Base-by-base conservation (phyloP, 2,113 vertebrate genomes). In the Lophotis ruficrista region DNA sequence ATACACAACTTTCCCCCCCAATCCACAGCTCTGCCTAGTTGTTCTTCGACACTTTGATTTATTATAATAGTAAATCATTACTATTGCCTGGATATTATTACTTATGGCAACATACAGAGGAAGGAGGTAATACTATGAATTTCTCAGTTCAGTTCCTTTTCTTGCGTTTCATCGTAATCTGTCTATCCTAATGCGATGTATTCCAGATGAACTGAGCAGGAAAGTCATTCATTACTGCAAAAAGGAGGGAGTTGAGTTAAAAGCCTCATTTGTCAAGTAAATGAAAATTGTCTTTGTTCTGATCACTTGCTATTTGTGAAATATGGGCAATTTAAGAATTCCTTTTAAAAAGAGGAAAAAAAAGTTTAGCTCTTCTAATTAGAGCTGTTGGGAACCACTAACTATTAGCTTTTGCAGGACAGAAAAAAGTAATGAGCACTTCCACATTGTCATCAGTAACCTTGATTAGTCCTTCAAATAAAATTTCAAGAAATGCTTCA, bases 201-300 rank as follows among this genome's bases (percentile, higher is more conserved):
- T 90, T 87, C 50, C 75, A 84, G 68, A 66, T 48, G 76, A 96
- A 80, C 68, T 48, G 76, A 91, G 54, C 35, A 41, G 57, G 51
- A 85, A 96, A 80, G n/a, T 45, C 22, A 73, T 94, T 66, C 37
- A 41, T 96, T 82, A 90, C 45, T 57, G 21, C 41, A 58, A 64
- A 93, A 92, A 86, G 64, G 56, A 58, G 51, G 83, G 93, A 89
- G 71, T 76, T 76, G 45, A 58, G 41, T 85, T 90, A 81, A 91
- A 92, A 93, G 51, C 83, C 54, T 91, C 61, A 89, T 95, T 96
- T 94, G 78, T 97, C 90, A 91, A 93, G 48, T 70, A 83, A 85
- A 91, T 50, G 89, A 94, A 96, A 94, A 91, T 88, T 84, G 77
- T 94, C 94, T 95, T 93, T 95, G 80, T 93, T 95, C 77, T 95